Conservation (phyloP, 2,797 vertebrate genomes). For the Cichlasoma orientale region DNA sequence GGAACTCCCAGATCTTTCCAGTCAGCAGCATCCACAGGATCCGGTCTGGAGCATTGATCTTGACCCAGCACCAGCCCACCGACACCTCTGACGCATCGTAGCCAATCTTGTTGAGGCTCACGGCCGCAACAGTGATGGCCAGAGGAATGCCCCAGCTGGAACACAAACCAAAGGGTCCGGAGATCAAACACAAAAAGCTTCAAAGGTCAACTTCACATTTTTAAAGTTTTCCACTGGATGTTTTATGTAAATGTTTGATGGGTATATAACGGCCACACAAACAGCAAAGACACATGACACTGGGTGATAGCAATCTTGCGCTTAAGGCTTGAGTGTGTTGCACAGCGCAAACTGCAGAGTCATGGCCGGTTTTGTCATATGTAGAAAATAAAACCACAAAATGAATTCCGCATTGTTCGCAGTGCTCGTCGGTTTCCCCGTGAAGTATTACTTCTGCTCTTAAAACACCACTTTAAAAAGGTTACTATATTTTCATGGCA, state of each 20-base stretch:
- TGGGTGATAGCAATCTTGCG: slow-evolving; percentile 26
- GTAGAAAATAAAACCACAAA: slow-evolving; percentile 2
- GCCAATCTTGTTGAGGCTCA: slow-evolving; percentile 90
- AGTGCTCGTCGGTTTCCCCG: not conserved
- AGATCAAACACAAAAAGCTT: not conserved
- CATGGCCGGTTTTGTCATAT: not conserved
- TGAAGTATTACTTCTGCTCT: not conserved
- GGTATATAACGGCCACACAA: not conserved
- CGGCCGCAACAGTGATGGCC: slow-evolving; percentile 85
- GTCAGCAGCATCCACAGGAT: slow-evolving; percentile 95
- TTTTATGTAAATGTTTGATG: not conserved
- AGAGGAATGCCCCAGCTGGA: slow-evolving; percentile 93
- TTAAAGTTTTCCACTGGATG: not conserved
- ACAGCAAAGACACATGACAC: slow-evolving; percentile 28
- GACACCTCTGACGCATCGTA: slow-evolving; percentile 95
- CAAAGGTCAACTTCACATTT: not conserved
- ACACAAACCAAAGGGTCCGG: not conserved
- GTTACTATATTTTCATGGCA: not conserved
- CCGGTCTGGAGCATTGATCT: slow-evolving; percentile 82
- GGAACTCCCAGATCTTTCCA: slow-evolving; percentile 94
- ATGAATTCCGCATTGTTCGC: not conserved
- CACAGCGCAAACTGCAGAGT: not conserved
- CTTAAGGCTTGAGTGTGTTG: slow-evolving; percentile 4
- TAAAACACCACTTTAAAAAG: not conserved
- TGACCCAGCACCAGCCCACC: slow-evolving; percentile 97